Evolutionary conservation across 1,140 invertebrate species (phyloP).

Genomic region (Glossosoma conforme): DNA sequence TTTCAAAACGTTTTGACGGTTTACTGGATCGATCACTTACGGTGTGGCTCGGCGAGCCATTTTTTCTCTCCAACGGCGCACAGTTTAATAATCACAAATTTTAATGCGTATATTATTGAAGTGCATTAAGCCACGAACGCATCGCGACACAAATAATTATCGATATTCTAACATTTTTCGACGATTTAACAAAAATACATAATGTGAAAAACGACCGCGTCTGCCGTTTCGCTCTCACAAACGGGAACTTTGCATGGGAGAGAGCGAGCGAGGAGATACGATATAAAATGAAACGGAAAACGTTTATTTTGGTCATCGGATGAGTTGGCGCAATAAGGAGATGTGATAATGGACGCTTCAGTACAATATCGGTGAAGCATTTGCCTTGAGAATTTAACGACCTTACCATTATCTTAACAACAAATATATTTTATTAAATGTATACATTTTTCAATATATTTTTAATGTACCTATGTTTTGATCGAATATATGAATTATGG

Average conservation of each 20-base stretch:
- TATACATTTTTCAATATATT: too few relatives aligned
- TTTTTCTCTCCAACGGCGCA: background rate
- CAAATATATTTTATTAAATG: too few relatives aligned
- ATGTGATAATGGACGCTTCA: too few relatives aligned
- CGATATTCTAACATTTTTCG: conserved; percentile 17
- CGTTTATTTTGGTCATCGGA: conserved; percentile 22
- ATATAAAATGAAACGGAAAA: conserved; percentile 10
- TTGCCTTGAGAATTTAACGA: too few relatives aligned
- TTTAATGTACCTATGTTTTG: too few relatives aligned
- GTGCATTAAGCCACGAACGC: conserved; percentile 1
- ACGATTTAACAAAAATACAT: conserved; percentile 6
- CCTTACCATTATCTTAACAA: too few relatives aligned
- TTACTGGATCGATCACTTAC: conserved; percentile 22
- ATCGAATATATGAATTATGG: too few relatives aligned
- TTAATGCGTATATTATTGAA: conserved; percentile 1
- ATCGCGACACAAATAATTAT: conserved; percentile 9
- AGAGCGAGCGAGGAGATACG: conserved; percentile 8
- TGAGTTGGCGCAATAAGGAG: conserved; percentile 4
- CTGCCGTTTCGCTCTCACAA: conserved; percentile 12
- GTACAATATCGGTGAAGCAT: too few relatives aligned
- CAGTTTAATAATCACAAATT: conserved; percentile 5
- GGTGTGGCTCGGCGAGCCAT: conserved; percentile 10
- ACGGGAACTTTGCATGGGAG: background rate
- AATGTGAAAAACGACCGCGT: background rate
- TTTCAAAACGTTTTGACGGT: conserved; percentile 20